Conservation (phyloP, 1,140 invertebrate genomes). For the Panulirus ornatus region DNA sequence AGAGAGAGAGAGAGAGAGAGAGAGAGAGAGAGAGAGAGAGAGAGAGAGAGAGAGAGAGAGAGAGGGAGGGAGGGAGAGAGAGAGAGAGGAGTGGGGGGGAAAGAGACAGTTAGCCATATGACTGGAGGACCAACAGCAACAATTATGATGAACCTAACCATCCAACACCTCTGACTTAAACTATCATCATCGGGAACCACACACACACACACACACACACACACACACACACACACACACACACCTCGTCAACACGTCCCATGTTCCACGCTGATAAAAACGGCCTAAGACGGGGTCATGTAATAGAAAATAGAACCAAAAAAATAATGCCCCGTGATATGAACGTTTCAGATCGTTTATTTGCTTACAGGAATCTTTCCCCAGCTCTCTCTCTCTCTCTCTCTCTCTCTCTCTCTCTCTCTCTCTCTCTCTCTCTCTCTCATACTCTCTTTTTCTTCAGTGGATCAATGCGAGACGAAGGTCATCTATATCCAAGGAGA, state of each 20-base stretch:
- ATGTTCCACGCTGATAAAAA: background rate
- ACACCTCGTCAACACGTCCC: background rate
- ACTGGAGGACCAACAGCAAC: background rate
- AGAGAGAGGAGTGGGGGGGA: background rate
- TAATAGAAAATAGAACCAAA: too few relatives aligned
- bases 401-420: background rate
- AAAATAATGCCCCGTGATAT: too few relatives aligned
- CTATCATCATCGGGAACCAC: background rate
- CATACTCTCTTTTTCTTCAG: background rate
- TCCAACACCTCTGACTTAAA: background rate
- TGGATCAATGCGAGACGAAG: background rate
- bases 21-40: conserved; percentile 18
- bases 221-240: conserved; percentile 17
- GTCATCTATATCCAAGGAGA: background rate
- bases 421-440: background rate
- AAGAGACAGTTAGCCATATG: background rate
- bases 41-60: too few relatives aligned
- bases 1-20: conserved; percentile 13
- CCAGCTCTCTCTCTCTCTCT: background rate
- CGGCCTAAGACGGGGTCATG: background rate
- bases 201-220: conserved; percentile 17
- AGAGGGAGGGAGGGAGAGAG: background rate
- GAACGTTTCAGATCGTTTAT: too few relatives aligned
- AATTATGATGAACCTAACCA: background rate
- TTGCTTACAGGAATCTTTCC: background rate